These are phyloP conservation scores for Corella eumyota DNA, from an alignment of 23 tunicate genomes.

Conservation along the genomic window DNA sequence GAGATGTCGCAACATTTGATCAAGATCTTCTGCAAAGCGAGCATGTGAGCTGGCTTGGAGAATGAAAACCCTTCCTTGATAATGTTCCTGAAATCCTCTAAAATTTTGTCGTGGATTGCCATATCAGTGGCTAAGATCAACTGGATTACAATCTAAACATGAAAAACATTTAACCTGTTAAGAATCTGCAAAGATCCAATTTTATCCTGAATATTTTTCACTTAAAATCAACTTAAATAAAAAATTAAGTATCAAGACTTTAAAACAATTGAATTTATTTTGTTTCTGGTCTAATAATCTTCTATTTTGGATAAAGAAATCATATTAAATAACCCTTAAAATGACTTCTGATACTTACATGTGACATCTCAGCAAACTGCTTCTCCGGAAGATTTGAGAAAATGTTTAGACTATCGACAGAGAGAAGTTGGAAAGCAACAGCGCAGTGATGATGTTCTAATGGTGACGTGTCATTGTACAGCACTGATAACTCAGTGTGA, in stretches of 20 bases:
- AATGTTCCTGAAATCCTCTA: conserved; percentile 3
- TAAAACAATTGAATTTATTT: too few relatives aligned
- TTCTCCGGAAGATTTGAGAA: conserved; percentile 8
- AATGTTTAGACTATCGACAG: conserved; percentile 23
- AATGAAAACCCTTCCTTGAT: conserved; percentile 9
- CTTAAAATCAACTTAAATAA: too few relatives aligned
- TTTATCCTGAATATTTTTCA: too few relatives aligned
- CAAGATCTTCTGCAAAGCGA: conserved; percentile 23
- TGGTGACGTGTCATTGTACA: conserved; percentile 20
- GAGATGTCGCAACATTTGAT: conserved; percentile 48
- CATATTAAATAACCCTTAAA: too few relatives aligned
- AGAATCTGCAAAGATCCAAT: too few relatives aligned
- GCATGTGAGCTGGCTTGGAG: conserved; percentile 31
- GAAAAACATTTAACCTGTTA: too few relatives aligned
- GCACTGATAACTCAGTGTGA: conserved; percentile 20
- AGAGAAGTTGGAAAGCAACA: conserved; percentile 26
- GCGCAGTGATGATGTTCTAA: conserved; percentile 44
- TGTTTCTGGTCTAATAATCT: too few relatives aligned
- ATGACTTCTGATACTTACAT: conserved; percentile 6
- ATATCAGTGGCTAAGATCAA: conserved; percentile 39
- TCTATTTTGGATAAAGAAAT: too few relatives aligned
- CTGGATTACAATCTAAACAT: conserved; percentile 12
- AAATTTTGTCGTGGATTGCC: conserved; percentile 26
- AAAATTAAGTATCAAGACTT: too few relatives aligned
- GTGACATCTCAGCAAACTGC: conserved; percentile 11